Base-by-base conservation (phyloP, 2,797 vertebrate genomes). In the Enteromius fasciolatus region DNA sequence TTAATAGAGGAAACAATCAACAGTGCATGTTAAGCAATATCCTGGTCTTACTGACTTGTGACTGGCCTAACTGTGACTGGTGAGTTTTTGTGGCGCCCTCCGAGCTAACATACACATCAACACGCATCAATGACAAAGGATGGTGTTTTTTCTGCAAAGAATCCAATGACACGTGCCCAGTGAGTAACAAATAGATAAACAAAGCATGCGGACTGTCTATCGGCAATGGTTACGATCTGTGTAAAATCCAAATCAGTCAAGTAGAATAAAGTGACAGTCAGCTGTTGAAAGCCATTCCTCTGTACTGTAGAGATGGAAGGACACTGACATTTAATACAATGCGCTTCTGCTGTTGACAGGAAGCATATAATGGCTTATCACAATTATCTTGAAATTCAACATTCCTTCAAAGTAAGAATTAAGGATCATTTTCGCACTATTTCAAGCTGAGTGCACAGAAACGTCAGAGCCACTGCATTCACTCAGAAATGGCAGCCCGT, bases 21-120 rank as follows among this genome's bases (percentile, higher is more conserved):
- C 90, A 85, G 44, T 54, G 39, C 73, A 82, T 87, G 88, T 89
- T 91, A 90, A 90, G 90, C 84, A 91, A 93, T 89, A 90, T 89
- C 89, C 86, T 87, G 82, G 80, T 82, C 87, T 90, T 92, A 92
- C 88, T 85, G 90, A 89, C 87, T 89, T 80, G 77, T 70, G 81
- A 85, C 85, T 88, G 86, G 86, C 84, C 80, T 82, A 87, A 88
- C 85, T 5, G 33, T 33, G 33, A 89, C 87, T 86, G 54, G 79
- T 82, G 72, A 54, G 74, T 88, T 86, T 84, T 83, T 76, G 50
- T 69, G 46, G 64, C 25, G 5, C 33, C 69, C 83, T 76, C 54
- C 48, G 64, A 44, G 83, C 81, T 81, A 82, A 86, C 80, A 63
- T 85, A 86, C 64, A 85, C 73, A 81, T 80, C 83, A 87, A 85